A percentile compares a stretch with the other conserved stretches of the same genome.
phyloP scores from a whole-genome alignment of 2,797 vertebrate species.

The Ibycter americanus region DNA sequence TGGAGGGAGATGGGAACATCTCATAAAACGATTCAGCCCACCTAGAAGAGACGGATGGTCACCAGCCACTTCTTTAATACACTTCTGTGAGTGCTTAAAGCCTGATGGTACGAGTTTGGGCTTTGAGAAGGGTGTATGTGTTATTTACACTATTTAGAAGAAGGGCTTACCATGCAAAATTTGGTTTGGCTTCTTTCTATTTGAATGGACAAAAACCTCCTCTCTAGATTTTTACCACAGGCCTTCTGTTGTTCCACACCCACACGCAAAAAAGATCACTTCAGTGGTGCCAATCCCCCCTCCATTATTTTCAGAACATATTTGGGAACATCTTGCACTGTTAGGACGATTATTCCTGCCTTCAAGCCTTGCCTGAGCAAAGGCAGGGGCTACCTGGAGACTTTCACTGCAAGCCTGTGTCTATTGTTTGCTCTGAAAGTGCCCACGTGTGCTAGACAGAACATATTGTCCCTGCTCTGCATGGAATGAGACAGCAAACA shows the following conservation, averaged over 20 bases:
- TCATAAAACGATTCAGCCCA: background rate
- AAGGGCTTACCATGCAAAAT: background rate
- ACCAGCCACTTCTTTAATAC: background rate
- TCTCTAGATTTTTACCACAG: background rate
- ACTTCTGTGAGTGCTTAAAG: background rate
- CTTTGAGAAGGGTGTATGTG: background rate
- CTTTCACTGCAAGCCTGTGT: background rate
- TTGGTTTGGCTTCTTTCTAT: background rate
- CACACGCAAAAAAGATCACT: background rate
- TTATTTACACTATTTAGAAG: background rate
- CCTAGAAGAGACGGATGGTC: background rate
- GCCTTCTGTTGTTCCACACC: background rate
- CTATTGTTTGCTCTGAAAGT: background rate
- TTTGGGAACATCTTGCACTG: background rate
- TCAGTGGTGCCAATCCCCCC: background rate
- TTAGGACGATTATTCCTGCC: background rate
- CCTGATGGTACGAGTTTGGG: background rate
- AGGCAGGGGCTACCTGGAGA: background rate
- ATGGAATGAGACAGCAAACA: background rate
- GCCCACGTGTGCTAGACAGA: background rate
- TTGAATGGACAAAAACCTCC: background rate
- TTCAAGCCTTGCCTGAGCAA: background rate
- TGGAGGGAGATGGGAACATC: background rate
- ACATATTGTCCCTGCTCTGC: background rate
- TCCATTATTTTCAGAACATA: background rate